Conservation (phyloP, 2,797 vertebrate species). For the Pangasius djambal region DNA sequence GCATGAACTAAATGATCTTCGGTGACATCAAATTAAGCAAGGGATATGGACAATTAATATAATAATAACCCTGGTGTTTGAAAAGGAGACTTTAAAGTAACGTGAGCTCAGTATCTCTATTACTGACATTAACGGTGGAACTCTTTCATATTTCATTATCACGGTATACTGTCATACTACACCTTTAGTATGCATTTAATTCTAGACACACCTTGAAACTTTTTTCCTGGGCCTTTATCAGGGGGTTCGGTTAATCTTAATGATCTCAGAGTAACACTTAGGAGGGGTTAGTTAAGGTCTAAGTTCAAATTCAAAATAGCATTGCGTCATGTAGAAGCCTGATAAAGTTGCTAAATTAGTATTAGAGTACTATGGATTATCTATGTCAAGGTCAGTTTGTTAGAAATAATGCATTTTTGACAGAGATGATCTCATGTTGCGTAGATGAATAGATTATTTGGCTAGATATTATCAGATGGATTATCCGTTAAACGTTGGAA, state of each 20-base stretch:
- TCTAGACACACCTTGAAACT: too few relatives aligned
- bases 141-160: too few relatives aligned
- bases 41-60: background rate
- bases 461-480: background rate
- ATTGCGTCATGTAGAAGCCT: too few relatives aligned
- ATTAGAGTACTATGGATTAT: too few relatives aligned
- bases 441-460: too few relatives aligned
- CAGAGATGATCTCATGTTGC: background rate
- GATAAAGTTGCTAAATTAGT: too few relatives aligned
- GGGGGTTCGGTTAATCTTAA: background rate
- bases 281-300: background rate
- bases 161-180: background rate
- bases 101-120: background rate
- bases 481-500: background rate
- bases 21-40: background rate
- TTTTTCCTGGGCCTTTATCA: too few relatives aligned
- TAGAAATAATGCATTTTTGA: background rate
- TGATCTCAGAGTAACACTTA: background rate
- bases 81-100: background rate
- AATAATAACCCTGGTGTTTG: background rate
- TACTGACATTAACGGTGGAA: background rate
- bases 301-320: background rate
- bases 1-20: constrained; percentile 4
- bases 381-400: background rate
- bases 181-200: too few relatives aligned